phyloP scores from a whole-genome alignment of 2,113 vertebrate species.

The Ptyas mucosa region DNA sequence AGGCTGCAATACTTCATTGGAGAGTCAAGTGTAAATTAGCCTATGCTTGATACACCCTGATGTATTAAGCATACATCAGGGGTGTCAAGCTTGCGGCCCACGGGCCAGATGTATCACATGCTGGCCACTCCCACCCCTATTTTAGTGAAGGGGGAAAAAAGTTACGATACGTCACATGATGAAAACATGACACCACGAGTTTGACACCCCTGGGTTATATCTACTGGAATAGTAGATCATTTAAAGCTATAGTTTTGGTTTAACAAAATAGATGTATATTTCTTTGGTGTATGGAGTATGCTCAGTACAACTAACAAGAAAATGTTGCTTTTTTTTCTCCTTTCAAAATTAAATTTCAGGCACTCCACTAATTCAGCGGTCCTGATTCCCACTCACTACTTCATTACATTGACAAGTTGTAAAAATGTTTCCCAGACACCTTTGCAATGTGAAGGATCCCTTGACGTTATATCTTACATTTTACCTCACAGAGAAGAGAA shows the following conservation, averaged over 20 bases:
- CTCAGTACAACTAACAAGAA: neutral
- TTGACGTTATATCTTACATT: slow-evolving; percentile 79
- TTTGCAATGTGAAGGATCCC: slow-evolving; percentile 68
- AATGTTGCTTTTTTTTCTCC: neutral
- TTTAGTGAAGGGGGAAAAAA: no score
- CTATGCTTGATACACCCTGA: neutral
- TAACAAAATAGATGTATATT: neutral
- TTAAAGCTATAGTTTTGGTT: neutral
- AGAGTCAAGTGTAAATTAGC: neutral
- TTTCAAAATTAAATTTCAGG: slow-evolving; percentile 47
- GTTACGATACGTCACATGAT: no score
- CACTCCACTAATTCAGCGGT: slow-evolving; percentile 56
- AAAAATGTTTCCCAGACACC: slow-evolving; percentile 70
- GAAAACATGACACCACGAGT: no score
- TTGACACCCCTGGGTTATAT: neutral
- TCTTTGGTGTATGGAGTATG: neutral
- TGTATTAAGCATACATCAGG: no score
- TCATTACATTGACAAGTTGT: slow-evolving; percentile 85
- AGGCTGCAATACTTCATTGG: neutral
- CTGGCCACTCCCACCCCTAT: no score
- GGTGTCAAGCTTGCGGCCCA: no score
- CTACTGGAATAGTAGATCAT: neutral
- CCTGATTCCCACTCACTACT: slow-evolving; percentile 87
- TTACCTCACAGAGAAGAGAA: slow-evolving; percentile 87
- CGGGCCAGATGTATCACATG: no score